These are phyloP conservation scores for Drepana falcataria DNA, from an alignment of 2,888 invertebrate species.

Conservation along the genomic window DNA sequence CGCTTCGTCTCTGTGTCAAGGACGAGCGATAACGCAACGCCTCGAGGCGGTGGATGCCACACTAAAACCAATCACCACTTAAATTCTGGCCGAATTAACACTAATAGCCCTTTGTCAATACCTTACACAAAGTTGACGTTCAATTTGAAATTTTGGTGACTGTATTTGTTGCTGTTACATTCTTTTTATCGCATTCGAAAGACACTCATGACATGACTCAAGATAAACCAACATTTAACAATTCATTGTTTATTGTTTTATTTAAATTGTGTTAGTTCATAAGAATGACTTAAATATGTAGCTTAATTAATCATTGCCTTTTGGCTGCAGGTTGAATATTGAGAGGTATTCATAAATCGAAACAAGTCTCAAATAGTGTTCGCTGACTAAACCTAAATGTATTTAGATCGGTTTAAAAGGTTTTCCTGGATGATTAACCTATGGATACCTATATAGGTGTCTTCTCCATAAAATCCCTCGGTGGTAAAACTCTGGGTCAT, in stretches of 20 bases:
- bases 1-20: conserved; percentile 75
- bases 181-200: not conserved
- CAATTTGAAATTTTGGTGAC: not conserved
- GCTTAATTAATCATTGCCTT: not conserved
- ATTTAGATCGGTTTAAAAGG: too few species aligned
- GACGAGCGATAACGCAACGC: conserved; percentile 69
- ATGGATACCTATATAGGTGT: too few species aligned
- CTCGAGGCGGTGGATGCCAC: conserved; percentile 45
- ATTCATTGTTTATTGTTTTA: not conserved
- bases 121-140: not conserved
- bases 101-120: not conserved
- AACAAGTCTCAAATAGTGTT: too few species aligned
- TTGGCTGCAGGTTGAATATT: too few species aligned
- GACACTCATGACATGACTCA: not conserved
- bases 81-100: not conserved
- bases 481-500: too few species aligned
- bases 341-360: too few species aligned
- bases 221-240: not conserved
- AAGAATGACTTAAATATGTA: not conserved
- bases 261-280: not conserved
- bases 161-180: not conserved
- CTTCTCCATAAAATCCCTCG: too few species aligned
- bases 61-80: conserved; percentile 30
- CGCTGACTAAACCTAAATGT: too few species aligned
- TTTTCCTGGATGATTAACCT: too few species aligned